Percentiles rank a stretch among this genome's conserved stretches.
Conservation (phyloP, 2,888 invertebrate species). For the Apocheima hispidaria region DNA sequence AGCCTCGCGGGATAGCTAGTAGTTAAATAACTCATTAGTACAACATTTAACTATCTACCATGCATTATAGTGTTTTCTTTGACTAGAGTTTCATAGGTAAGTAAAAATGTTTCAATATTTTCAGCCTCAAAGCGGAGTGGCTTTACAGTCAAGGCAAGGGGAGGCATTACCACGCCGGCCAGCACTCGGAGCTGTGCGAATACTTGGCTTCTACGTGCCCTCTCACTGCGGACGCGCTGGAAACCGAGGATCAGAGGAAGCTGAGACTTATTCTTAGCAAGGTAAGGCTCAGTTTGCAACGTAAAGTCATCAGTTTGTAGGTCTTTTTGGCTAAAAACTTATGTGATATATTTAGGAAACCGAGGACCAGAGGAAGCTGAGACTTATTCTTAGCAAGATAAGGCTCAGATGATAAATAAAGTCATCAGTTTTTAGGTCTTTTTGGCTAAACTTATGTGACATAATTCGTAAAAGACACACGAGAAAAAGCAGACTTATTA, state of each 20-base stretch:
- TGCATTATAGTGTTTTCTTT: too few species aligned
- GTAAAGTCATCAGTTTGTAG: background rate
- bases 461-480: too few species aligned
- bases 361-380: conserved; percentile 94
- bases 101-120: conserved; percentile 25
- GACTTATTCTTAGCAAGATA: conserved; percentile 54
- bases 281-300: conserved; percentile 65
- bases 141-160: conserved; percentile 97
- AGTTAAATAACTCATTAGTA: too few species aligned
- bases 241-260: conserved; percentile 95
- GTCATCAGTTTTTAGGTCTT: background rate
- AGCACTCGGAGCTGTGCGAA: conserved; percentile 92
- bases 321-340: too few species aligned
- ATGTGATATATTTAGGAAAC: too few species aligned
- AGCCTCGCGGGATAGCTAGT: too few species aligned
- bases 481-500: too few species aligned
- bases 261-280: conserved; percentile 94
- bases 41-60: too few species aligned
- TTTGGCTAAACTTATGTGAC: too few species aligned
- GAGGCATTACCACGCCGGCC: conserved; percentile 93
- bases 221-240: conserved; percentile 91
- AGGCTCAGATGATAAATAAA: background rate
- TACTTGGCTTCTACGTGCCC: conserved; percentile 95
- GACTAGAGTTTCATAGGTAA: too few species aligned
- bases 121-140: conserved; percentile 97